phyloP scores from a whole-genome alignment of 2,113 vertebrate genomes.

The Ancistrus triradiatus region DNA sequence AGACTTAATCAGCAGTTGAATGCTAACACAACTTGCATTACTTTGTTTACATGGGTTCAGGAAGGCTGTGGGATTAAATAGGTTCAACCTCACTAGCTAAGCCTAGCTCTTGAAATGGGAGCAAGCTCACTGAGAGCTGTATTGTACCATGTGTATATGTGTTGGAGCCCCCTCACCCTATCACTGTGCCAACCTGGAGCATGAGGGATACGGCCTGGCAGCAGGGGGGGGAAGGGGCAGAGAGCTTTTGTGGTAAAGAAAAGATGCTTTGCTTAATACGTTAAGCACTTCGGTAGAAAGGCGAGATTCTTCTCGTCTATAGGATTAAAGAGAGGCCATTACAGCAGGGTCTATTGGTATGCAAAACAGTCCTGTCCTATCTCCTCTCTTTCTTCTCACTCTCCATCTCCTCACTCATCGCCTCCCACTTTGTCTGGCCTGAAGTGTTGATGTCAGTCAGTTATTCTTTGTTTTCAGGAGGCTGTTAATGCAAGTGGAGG shows the following conservation, averaged over 20 bases:
- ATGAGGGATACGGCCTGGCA: neutral
- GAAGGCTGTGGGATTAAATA: neutral
- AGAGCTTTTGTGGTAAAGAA: slow-evolving; percentile 1
- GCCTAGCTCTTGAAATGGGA: slow-evolving; percentile 12
- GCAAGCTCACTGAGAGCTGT: neutral
- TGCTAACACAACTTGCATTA: too few relatives aligned
- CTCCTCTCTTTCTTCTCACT: slow-evolving; percentile 18
- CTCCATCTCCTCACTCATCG: slow-evolving; percentile 3
- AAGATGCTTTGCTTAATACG: slow-evolving; percentile 13
- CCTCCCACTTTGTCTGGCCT: slow-evolving; percentile 12
- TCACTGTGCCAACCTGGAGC: neutral
- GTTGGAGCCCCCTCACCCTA: neutral
- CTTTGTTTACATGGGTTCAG: neutral
- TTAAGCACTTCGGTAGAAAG: slow-evolving; percentile 23
- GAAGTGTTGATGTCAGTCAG: slow-evolving; percentile 23
- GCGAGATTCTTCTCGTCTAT: slow-evolving; percentile 1
- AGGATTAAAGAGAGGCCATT: slow-evolving; percentile 37
- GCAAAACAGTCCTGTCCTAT: slow-evolving; percentile 38
- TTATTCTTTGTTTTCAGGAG: slow-evolving; percentile 19
- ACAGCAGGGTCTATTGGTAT: slow-evolving; percentile 43
- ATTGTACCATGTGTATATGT: neutral
- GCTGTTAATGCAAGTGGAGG: slow-evolving; percentile 9
- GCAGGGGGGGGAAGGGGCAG: neutral
- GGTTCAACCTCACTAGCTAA: slow-evolving; percentile 25
- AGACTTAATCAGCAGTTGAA: too few relatives aligned